Conservation (phyloP, 92 coral and sea anemone species). For the Pocillopora grandis region DNA sequence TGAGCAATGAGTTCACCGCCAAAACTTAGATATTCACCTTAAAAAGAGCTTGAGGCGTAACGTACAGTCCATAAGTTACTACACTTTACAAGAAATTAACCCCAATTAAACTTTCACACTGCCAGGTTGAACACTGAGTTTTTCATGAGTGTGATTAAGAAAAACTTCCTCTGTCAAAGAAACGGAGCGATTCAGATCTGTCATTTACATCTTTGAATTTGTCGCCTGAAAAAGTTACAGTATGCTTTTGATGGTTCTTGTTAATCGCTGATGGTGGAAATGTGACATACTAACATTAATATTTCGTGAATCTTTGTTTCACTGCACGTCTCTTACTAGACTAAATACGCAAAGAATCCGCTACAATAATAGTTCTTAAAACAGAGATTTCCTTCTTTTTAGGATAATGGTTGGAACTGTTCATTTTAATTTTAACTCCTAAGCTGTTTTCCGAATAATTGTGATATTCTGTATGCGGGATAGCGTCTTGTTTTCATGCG, state of each 20-base stretch:
- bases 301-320: too few species aligned
- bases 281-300: too few species aligned
- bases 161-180: background rate
- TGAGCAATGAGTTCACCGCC: background rate
- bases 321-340: background rate
- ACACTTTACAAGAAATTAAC: background rate
- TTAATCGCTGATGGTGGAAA: too few species aligned
- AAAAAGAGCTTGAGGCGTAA: background rate
- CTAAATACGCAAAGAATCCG: conserved; percentile 14
- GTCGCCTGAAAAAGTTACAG: too few species aligned
- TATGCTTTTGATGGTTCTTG: too few species aligned
- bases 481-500: background rate
- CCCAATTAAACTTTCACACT: background rate
- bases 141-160: background rate
- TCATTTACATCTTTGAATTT: too few species aligned
- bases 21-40: background rate
- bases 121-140: background rate
- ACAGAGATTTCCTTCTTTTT: background rate
- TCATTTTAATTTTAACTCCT: background rate
- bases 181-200: too few species aligned
- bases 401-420: background rate
- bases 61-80: background rate
- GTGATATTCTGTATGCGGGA: background rate
- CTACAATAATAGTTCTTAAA: conserved; percentile 7
- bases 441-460: background rate